phyloP scores from a whole-genome alignment of 2,888 invertebrate species.

The Drepanosiphum platanoidis region DNA sequence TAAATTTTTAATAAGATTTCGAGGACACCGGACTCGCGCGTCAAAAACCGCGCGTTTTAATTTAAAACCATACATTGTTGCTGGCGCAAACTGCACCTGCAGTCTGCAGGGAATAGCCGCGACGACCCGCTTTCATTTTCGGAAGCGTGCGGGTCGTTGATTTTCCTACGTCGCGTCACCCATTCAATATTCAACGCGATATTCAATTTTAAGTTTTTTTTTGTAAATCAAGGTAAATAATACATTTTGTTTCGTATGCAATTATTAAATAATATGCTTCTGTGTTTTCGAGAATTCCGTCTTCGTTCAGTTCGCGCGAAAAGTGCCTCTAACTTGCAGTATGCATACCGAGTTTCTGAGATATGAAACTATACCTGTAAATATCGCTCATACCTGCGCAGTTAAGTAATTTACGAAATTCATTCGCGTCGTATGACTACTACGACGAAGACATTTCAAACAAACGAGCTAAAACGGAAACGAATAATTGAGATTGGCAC shows the following conservation, averaged over 20 bases:
- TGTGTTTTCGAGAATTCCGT: neutral
- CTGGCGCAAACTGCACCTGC: neutral
- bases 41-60: no score
- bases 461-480: no score
- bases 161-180: neutral
- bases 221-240: neutral
- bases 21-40: no score
- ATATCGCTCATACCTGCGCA: no score
- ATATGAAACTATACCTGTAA: no score
- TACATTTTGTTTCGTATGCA: neutral
- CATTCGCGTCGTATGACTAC: no score
- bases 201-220: neutral
- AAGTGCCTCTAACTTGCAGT: no score
- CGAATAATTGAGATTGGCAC: no score
- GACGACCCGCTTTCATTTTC: neutral
- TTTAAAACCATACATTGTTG: neutral
- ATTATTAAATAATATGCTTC: neutral
- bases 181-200: neutral
- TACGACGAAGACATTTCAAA: no score
- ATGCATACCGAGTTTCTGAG: no score
- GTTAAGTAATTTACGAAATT: no score
- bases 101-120: neutral
- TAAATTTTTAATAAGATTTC: no score
- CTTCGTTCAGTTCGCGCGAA: neutral
- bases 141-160: neutral